Conservation (phyloP, 2,113 vertebrate species). For the Micromys minutus region DNA sequence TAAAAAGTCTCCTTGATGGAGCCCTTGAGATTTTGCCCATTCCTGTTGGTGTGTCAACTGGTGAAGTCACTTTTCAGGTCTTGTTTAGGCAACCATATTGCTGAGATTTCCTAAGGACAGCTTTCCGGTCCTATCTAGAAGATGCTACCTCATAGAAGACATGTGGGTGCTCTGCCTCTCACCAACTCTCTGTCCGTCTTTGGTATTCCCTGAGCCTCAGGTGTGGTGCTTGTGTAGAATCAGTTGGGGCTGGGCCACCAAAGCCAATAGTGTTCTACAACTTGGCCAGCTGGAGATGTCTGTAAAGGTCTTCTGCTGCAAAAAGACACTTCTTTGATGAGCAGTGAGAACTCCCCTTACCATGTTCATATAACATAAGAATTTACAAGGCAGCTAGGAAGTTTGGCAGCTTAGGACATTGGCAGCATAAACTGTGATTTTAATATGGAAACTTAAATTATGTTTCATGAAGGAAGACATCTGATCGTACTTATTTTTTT, state of each 20-base stretch:
- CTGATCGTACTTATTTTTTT: neutral
- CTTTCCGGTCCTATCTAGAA: neutral
- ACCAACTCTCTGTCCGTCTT: neutral
- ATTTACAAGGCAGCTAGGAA: neutral
- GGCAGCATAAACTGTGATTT: conserved; percentile 25
- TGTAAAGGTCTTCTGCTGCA: neutral
- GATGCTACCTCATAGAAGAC: neutral
- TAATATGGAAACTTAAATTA: conserved; percentile 15
- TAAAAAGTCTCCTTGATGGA: neutral
- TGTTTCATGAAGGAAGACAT: neutral
- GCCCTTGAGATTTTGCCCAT: neutral
- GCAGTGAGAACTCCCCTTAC: neutral
- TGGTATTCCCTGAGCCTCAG: neutral
- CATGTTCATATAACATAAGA: neutral
- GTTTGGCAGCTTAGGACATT: neutral
- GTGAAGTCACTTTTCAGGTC: neutral
- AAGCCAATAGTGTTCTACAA: neutral
- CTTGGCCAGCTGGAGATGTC: neutral
- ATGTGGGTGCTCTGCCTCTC: neutral
- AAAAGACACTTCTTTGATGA: neutral
- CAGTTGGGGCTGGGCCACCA: neutral
- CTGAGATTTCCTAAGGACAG: neutral
- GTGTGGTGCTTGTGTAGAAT: neutral
- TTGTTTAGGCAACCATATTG: neutral
- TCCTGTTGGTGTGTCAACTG: neutral